Evolutionary conservation across 1,140 invertebrate genomes (phyloP), one percentile per base, ranked within the genome.

Genomic region (Trachymyrmex cornetzi): DNA sequence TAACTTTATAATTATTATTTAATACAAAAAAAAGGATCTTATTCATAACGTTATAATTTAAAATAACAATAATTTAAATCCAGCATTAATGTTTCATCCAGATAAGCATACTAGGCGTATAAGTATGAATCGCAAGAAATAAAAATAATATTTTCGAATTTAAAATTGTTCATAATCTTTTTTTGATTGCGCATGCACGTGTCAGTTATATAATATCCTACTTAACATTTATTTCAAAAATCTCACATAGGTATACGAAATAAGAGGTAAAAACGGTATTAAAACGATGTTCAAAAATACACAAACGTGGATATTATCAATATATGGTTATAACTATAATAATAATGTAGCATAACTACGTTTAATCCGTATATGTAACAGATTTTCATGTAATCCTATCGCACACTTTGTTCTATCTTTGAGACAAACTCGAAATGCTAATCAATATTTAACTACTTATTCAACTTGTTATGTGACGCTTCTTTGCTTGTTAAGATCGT

Each of bases 1-100:
- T 24, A 67, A 22, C n/a, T 4, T 67, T 24, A 75, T 34, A 57
- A 12, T 30, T 75, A 30, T 55, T 44, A 24, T 12, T 0, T 61
- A 6, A 77, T n/a, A 48, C 0, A 44, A 63, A 55, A 3, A 27
- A 14, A 44, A 44, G 2, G 16, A 24, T 2, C 30, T 48, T 11
- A 61, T 63, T 27, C 14, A 57, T 24, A 67, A 22, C n/a, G 12
- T 67, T 24, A 75, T 34, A 57, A 12, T 30, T 75, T 11, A 77
- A 55, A 11, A 38, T n/a, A 6, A 16, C 3, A 27, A 27, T 53
- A 38, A 59, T 44, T 77, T 61, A 44, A 77, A 77, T 77, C 22
- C 1, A 22, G 14, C 12, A 48, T 7, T 38, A 22, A 48, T 5
- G n/a, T 22, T 59, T 44, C 1, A 48, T 61, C 2, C 1, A 44